Base-by-base conservation (phyloP, 2,113 vertebrate genomes). In the Austrofundulus limnaeus region DNA sequence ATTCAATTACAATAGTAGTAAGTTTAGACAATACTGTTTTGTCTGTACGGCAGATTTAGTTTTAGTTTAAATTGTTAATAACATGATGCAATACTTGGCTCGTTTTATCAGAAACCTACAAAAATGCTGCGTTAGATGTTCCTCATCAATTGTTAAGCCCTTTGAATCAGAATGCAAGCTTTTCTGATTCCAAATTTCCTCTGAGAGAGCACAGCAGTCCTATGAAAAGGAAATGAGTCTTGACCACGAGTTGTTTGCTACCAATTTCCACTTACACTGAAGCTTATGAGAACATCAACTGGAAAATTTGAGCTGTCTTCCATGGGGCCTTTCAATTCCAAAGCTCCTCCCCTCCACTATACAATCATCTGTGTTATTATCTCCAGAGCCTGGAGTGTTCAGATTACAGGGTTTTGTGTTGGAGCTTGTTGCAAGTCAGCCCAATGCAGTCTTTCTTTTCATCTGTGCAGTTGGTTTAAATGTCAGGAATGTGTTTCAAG, bases 371-470 rank as follows among this genome's bases (percentile, higher is more conserved):
- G 78, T 82, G 82, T 86, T 58, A 85, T 89, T 89, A 80, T 80
- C 70, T 80, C 62, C 9, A 19, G 63, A 64, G 73, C 43, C 61
- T 15, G 38, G 49, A 63, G 78, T 69, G 70, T 81, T 85, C 79
- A 70, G 82, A 83, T 89, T 85, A 83, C 77, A 85, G 83, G 68
- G 77, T 78, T 78, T 72, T 87, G 68, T 82, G 85, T 81, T 75
- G 70, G 63, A 81, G 82, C 82, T 85, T 83, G 82, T 74, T 75
- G 77, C 79, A 60, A 43, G 68, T 76, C 42, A 19, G 19, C 47
- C 19, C 37, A 0, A 25, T 43, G 60, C 77, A 80, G 88, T 84
- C 79, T 82, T 85, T 66, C 74, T 65, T 87, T 81, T 81, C 77
- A 73, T 61, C 80, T 20, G 37, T 53, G 25, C 43, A 56, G 58